Evolutionary conservation across 1,140 invertebrate species (phyloP), one percentile per base, ranked within the genome.

Genomic region (Neotoxoptera formosana): DNA sequence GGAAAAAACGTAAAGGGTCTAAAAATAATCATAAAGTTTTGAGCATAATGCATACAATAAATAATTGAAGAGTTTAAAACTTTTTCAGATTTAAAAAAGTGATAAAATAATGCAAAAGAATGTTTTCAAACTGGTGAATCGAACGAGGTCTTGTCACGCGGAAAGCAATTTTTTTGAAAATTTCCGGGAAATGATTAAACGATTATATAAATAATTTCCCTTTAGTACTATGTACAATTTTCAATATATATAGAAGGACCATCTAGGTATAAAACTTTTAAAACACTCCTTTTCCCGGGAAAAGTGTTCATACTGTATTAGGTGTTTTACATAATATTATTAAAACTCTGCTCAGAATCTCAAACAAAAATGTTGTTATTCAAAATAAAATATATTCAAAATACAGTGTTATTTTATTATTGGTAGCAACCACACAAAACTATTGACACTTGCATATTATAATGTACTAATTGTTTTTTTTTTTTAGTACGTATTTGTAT

Each of bases 401-500:
- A 76, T 76, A 1, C 60, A 14, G 60, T 6, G n/a, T 4, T 76
- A n/a, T 88, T 56, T 9, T 34, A 41, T 60, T 41, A 36, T 56
- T 36, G 56, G 56, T 41, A 41, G 36, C 51, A 25, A 90, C 41
- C 3, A 23, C 7, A 48, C 21, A n/a, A 1, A 34, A 30, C 21
- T 41, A 90, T 56, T 30, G 41, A 25, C 11, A 90, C 47, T 88
- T 34, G 47, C 25, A 88, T 87, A 87, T 51, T 34, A 51, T 51
- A n/a, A n/a, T 86, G 21, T 4, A 47, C 34, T 21, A 86, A 47
- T 41, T 41, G 2, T 41, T 45, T 84, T 86, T 53, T 88, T 88
- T 25, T n/a, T 87, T 60, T 60, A 60, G 89, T 90, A 67, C 23
- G 84, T 86, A 86, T 56, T 34, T 88, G 14, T 60, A n/a, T n/a